Conservation (phyloP, 2,113 vertebrate species). For the Mungos mungo region DNA sequence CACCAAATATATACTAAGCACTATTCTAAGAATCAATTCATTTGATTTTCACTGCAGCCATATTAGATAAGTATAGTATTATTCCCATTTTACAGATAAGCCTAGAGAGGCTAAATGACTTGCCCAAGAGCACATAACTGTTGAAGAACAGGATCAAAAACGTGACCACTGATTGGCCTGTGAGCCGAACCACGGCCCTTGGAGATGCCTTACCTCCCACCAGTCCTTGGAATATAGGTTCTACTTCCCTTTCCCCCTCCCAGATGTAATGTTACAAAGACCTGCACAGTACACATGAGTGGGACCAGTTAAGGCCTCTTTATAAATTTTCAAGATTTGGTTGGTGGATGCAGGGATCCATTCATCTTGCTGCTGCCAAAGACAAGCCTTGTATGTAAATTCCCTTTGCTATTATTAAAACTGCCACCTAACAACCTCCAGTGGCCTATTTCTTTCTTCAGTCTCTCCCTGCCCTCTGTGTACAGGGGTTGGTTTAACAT, state of each 20-base stretch:
- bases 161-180: background rate
- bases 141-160: background rate
- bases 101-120: background rate
- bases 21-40: background rate
- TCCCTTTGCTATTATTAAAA: background rate
- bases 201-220: background rate
- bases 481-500: background rate
- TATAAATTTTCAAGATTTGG: background rate
- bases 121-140: background rate
- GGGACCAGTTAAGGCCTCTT: background rate
- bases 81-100: slow-evolving; percentile 14
- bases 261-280: background rate
- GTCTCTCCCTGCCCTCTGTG: background rate
- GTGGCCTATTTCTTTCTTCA: background rate
- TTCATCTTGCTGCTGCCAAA: background rate
- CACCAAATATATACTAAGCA: background rate
- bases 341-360: background rate
- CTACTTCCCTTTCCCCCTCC: background rate
- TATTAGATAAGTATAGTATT: background rate
- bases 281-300: background rate
- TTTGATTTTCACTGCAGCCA: background rate
- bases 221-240: background rate
- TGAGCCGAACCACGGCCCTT: background rate
- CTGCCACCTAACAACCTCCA: background rate
- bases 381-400: background rate